Evolutionary conservation across 2,113 vertebrate species (phyloP).

Genomic region (Chaetorhynchus papuensis): DNA sequence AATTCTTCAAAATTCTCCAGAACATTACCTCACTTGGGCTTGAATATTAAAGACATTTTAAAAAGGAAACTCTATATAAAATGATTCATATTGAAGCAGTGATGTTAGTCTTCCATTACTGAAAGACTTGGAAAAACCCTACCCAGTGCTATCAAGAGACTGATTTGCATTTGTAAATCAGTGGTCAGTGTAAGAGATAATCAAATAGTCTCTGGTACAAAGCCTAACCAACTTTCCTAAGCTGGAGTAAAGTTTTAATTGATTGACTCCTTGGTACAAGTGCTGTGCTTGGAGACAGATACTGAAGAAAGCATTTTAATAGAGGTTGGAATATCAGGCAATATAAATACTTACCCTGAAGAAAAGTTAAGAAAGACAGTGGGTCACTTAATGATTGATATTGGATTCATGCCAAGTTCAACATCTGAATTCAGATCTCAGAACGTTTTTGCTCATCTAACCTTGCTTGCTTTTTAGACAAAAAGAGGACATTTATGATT

Average conservation of each 20-base stretch:
- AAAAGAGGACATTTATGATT: background rate
- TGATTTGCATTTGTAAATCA: background rate
- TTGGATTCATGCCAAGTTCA: background rate
- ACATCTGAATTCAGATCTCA: background rate
- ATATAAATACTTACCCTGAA: background rate
- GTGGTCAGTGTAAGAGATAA: background rate
- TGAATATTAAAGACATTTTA: background rate
- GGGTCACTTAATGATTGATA: background rate
- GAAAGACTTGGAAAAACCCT: background rate
- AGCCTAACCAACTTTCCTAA: background rate
- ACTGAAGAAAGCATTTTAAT: background rate
- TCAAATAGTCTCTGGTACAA: background rate
- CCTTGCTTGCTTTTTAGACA: background rate
- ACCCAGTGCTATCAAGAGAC: background rate
- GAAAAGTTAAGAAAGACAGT: background rate
- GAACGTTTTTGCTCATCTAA: background rate
- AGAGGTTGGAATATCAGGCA: background rate
- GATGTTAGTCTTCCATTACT: background rate
- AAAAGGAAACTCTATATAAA: background rate
- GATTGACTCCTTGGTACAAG: background rate
- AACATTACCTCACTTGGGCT: background rate
- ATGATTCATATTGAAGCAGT: background rate
- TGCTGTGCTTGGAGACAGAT: background rate
- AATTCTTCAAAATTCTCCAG: conserved; percentile 14
- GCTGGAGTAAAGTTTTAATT: background rate